Evolutionary conservation across 1,140 invertebrate species (phyloP).

Genomic region (Pararge aegeria): DNA sequence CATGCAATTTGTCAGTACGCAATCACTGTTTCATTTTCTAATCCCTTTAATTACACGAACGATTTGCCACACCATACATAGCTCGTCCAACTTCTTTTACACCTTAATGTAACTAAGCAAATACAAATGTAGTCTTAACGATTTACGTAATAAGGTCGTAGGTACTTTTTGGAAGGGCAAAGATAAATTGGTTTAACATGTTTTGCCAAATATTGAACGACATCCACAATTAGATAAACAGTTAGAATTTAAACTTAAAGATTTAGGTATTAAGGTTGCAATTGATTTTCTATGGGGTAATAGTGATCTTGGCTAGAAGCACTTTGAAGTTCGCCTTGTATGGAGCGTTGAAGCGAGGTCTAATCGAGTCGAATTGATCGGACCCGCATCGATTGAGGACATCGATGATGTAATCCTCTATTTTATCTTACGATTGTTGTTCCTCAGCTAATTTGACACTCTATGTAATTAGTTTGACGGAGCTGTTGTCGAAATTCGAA

Average conservation of each 20-base stretch:
- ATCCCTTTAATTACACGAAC: slow-evolving; percentile 24
- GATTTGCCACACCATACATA: slow-evolving; percentile 24
- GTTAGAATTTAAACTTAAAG: slow-evolving; percentile 11
- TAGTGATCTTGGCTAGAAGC: not conserved
- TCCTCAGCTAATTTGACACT: slow-evolving; percentile 21
- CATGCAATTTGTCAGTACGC: slow-evolving; percentile 22
- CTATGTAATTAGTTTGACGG: slow-evolving; percentile 27
- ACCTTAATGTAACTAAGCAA: not conserved
- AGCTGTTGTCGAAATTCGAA: slow-evolving; percentile 9
- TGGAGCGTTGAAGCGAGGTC: slow-evolving; percentile 34
- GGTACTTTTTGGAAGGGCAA: not conserved
- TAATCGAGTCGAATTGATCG: slow-evolving; percentile 46
- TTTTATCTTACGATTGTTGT: slow-evolving; percentile 26
- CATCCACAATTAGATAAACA: not conserved
- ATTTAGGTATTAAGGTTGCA: slow-evolving; percentile 5
- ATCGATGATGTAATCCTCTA: slow-evolving; percentile 44
- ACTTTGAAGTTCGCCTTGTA: slow-evolving; percentile 27
- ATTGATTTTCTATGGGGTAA: not conserved
- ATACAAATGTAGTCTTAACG: slow-evolving; percentile 13
- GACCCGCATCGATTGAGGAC: slow-evolving; percentile 40
- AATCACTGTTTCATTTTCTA: slow-evolving; percentile 23
- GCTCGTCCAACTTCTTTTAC: not conserved
- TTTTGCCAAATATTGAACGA: not conserved
- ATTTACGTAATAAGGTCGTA: not conserved
- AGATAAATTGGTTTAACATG: not conserved